Conservation (phyloP, 2,888 invertebrate species). For the Macrosiphum euphorbiae region DNA sequence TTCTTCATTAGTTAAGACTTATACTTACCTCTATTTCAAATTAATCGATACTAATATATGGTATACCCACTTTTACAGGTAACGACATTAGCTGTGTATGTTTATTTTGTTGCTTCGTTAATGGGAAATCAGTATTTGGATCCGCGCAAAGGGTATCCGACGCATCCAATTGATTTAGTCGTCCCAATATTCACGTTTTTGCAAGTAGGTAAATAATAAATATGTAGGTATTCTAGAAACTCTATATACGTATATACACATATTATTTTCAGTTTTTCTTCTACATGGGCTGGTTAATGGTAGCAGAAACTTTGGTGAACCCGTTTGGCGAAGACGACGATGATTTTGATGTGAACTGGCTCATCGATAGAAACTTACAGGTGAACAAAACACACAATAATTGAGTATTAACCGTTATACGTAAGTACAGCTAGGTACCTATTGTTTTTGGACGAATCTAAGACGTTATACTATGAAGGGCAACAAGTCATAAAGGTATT, state of each 20-base stretch:
- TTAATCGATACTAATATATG: neutral
- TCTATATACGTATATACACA: neutral
- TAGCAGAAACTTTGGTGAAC: conserved; percentile 73
- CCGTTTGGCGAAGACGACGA: conserved; percentile 69
- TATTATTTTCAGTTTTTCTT: conserved; percentile 71
- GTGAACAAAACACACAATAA: conserved; percentile 67
- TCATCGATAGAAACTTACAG: conserved; percentile 72
- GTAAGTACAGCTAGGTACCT: neutral
- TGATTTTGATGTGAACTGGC: conserved; percentile 70
- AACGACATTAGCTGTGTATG: conserved; percentile 72
- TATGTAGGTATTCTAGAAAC: neutral
- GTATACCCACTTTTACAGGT: conserved; percentile 69
- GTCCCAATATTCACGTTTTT: conserved; percentile 72
- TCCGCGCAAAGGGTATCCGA: conserved; percentile 67
- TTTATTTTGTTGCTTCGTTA: conserved; percentile 72
- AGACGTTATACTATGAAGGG: neutral
- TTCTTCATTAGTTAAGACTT: neutral
- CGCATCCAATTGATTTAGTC: conserved; percentile 69
- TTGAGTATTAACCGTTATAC: neutral
- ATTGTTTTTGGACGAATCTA: neutral
- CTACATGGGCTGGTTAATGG: conserved; percentile 73
- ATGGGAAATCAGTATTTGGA: conserved; percentile 71
- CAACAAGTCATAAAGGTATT: neutral
- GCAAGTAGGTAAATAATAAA: conserved; percentile 68
- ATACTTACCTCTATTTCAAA: neutral